Evolutionary conservation across 2,888 invertebrate genomes (phyloP).

Genomic region (Brachyopa scutellaris): DNA sequence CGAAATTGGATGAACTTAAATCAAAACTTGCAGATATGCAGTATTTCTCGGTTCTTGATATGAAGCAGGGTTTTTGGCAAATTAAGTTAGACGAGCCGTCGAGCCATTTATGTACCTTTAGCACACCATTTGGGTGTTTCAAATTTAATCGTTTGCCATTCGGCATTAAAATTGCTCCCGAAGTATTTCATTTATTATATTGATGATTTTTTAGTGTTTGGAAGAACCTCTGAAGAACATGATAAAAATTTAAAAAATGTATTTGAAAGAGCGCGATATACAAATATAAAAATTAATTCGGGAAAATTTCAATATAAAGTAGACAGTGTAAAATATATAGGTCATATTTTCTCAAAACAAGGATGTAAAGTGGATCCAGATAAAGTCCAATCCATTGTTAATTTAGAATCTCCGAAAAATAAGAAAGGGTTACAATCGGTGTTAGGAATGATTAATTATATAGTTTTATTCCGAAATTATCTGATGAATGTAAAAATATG

Average conservation of each 20-base stretch:
- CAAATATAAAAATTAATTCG: constrained; percentile 1
- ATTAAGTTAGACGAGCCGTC: constrained; percentile 1
- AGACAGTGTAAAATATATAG: neutral
- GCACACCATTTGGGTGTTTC: constrained; percentile 14
- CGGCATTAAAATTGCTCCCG: constrained; percentile 11
- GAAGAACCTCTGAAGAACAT: constrained; percentile 5
- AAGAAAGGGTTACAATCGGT: neutral
- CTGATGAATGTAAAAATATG: no score
- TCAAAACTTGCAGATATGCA: constrained; percentile 8
- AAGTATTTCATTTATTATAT: constrained; percentile 19
- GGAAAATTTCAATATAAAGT: constrained; percentile 13
- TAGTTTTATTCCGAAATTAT: no score
- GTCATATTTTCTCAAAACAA: constrained; percentile 1
- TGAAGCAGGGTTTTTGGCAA: constrained; percentile 28
- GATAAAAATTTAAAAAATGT: constrained; percentile 6
- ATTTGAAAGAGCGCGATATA: neutral
- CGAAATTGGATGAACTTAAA: constrained; percentile 12
- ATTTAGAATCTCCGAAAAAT: neutral
- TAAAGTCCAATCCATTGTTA: neutral
- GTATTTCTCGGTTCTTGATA: constrained; percentile 14
- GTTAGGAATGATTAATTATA: neutral
- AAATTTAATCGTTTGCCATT: constrained; percentile 13
- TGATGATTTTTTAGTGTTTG: constrained; percentile 10
- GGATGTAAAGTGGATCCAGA: neutral
- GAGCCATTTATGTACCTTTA: constrained; percentile 11